These are phyloP conservation scores for Scaptomyza parva DNA, from an alignment of 2,888 invertebrate species.

Conservation along the genomic window DNA sequence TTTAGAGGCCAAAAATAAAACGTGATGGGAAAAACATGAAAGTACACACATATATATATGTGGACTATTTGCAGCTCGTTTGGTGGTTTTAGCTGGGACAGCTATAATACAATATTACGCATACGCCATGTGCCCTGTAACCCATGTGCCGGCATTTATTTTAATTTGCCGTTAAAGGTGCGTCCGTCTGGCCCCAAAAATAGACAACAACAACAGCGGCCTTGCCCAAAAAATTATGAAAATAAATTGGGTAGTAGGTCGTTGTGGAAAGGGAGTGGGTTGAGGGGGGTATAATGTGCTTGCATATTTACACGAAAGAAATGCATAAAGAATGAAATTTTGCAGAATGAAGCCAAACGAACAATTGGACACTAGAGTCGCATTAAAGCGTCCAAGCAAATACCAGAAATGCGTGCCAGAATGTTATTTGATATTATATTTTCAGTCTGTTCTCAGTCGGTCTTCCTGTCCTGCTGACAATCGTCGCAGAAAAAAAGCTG, in stretches of 20 bases:
- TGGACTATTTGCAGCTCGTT: constrained; percentile 68
- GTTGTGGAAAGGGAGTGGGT: background rate
- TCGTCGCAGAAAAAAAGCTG: constrained; percentile 34
- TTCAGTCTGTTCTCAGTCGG: too few species aligned
- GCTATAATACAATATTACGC: constrained; percentile 55
- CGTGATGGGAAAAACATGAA: constrained; percentile 48
- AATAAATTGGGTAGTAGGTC: constrained; percentile 1
- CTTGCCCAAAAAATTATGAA: constrained; percentile 72
- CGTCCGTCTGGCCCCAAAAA: constrained; percentile 63
- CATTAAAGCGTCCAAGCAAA: constrained; percentile 64
- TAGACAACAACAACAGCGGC: constrained; percentile 46
- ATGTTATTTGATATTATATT: constrained; percentile 66
- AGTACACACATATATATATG: constrained; percentile 38
- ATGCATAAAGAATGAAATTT: constrained; percentile 69
- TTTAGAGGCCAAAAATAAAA: constrained; percentile 25
- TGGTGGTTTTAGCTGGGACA: constrained; percentile 29
- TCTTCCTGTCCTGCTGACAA: constrained; percentile 14
- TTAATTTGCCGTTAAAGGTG: constrained; percentile 64
- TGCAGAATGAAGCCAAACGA: constrained; percentile 5
- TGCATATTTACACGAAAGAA: constrained; percentile 73
- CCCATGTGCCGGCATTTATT: constrained; percentile 58
- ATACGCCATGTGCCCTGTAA: constrained; percentile 60
- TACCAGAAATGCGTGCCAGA: constrained; percentile 73
- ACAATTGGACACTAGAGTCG: constrained; percentile 61
- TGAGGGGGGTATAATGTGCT: constrained; percentile 10